Base-by-base conservation (phyloP, 1,140 invertebrate species). In the Calycopis cecrops region DNA sequence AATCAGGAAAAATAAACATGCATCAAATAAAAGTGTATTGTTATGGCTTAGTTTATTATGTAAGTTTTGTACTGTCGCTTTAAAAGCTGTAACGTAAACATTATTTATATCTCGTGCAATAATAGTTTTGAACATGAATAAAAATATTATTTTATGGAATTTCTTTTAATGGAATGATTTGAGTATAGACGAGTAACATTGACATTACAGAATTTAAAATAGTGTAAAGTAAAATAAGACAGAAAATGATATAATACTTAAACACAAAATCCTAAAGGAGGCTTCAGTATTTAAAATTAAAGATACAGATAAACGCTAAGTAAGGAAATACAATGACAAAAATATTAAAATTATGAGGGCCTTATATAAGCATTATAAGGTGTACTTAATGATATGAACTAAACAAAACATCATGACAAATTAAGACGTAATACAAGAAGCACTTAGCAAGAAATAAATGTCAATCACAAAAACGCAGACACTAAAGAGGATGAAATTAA, bases 401-500 rank as follows among this genome's bases (percentile, higher is more conserved):
- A 44, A 28, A 59, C 35, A 54, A 33, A 21, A 48, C 21, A 56
- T 52, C 44, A 44, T 49, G 35, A 48, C 49, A 51, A 55, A 48
- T 44, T 48, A 55, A 21, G 21, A 42, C 12, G 12, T 52, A 28
- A 28, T 44, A 53, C 52, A 53, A 53, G 28, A 53, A 53, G 52
- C 52, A 40, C 9, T 44, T 42, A n/a, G 28, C 12, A 47, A 54
- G 12, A 54, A 54, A 44, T 17, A 54, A 54, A 54, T 34, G 28
- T 28, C n/a, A 33, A 54, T 54, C 42, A 54, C 52, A 44, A 54
- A 54, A 44, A 47, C 33, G 17, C 10, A 44, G 40, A 44, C 40
- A 62, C 56, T 52, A 54, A 40, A 33, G 55, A 55, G 48, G 50
- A 65, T 62, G 57, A 59, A 72, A 62, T 61, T 63, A 71, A 56